These are phyloP conservation scores for Cremastinae sp. DNA, from an alignment of 2,888 invertebrate species.

Conservation along the genomic window DNA sequence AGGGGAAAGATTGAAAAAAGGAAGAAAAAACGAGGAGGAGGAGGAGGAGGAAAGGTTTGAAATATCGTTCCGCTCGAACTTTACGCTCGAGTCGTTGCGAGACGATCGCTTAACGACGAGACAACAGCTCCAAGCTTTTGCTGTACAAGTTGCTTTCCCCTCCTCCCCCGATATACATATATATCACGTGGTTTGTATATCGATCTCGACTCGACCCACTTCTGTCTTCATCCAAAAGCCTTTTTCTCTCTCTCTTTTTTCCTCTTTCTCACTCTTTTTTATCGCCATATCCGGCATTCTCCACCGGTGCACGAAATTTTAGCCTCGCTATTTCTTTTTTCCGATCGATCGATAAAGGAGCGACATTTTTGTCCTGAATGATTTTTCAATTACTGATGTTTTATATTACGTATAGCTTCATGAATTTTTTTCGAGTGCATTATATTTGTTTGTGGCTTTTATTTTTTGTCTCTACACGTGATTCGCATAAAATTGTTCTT, in stretches of 20 bases:
- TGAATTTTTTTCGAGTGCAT: too few species aligned
- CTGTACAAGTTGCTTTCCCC: slow-evolving; percentile 23
- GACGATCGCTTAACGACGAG: slow-evolving; percentile 43
- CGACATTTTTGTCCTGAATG: too few species aligned
- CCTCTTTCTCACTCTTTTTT: slow-evolving; percentile 22
- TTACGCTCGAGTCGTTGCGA: slow-evolving; percentile 47
- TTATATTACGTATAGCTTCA: too few species aligned
- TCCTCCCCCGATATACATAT: too few species aligned
- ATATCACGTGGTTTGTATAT: slow-evolving; percentile 31
- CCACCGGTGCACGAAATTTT: slow-evolving; percentile 30
- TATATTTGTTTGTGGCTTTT: too few species aligned
- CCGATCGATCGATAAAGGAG: neutral
- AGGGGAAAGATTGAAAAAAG: too few species aligned
- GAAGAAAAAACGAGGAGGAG: slow-evolving; percentile 13
- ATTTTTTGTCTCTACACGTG: too few species aligned
- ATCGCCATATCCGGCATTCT: slow-evolving; percentile 38
- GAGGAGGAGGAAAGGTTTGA: too few species aligned
- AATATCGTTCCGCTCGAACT: slow-evolving; percentile 45
- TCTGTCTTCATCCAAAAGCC: slow-evolving; percentile 39
- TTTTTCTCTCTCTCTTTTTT: too few species aligned
- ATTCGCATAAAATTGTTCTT: too few species aligned
- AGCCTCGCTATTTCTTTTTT: neutral
- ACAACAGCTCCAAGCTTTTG: slow-evolving; percentile 48
- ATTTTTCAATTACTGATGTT: slow-evolving; percentile 7
- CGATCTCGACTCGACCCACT: slow-evolving; percentile 48